Evolutionary conservation across 2,113 vertebrate genomes (phyloP).

Genomic region (Noctilio leporinus): DNA sequence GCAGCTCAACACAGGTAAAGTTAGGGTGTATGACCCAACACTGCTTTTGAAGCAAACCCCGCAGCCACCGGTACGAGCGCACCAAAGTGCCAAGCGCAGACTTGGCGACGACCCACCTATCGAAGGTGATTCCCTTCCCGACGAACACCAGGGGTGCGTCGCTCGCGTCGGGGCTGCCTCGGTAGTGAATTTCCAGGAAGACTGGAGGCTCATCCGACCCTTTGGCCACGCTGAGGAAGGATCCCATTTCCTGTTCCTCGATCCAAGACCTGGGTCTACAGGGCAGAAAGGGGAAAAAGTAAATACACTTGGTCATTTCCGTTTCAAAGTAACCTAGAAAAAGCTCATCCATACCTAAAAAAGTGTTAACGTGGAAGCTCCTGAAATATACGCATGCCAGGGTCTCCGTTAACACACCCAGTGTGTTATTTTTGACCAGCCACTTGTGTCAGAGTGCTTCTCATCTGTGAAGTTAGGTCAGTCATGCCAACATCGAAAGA

Average conservation of each 20-base stretch:
- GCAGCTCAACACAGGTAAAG: not conserved
- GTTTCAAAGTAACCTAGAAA: not conserved
- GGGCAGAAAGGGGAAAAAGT: not conserved
- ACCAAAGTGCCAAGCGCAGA: not conserved
- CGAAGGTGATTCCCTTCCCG: slow-evolving; percentile 97
- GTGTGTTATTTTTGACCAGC: not conserved
- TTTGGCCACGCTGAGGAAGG: slow-evolving; percentile 93
- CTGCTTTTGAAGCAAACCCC: not conserved
- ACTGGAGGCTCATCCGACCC: slow-evolving; percentile 95
- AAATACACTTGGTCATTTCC: not conserved
- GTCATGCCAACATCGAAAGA: not conserved
- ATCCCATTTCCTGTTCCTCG: slow-evolving; percentile 91
- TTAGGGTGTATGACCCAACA: not conserved
- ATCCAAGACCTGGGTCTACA: slow-evolving; percentile 90
- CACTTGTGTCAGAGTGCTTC: not conserved
- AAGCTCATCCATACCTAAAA: not conserved
- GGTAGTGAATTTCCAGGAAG: slow-evolving; percentile 95
- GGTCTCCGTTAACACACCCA: not conserved
- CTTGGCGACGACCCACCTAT: slow-evolving; percentile 83
- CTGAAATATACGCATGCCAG: not conserved
- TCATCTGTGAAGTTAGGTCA: not conserved
- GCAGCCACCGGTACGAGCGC: not conserved
- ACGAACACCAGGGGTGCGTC: slow-evolving; percentile 89
- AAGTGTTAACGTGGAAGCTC: not conserved
- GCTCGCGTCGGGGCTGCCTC: slow-evolving; percentile 76